Conservation (phyloP, 2,888 invertebrate species). For the Cephus runcator region DNA sequence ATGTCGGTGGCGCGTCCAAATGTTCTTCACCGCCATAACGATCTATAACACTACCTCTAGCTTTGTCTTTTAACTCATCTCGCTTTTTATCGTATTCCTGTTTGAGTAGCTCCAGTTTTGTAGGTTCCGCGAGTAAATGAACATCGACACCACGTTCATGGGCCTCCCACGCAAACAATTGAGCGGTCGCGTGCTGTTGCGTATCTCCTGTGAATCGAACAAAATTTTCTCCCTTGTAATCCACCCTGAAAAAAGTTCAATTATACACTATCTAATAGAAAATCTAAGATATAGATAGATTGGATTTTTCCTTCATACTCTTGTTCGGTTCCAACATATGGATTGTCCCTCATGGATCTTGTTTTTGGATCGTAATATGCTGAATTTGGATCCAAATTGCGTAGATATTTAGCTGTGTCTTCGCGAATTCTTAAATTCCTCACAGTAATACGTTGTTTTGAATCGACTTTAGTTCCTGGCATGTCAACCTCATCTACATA, state of each 20-base stretch:
- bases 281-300: conserved; percentile 4
- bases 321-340: conserved; percentile 75
- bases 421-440: conserved; percentile 97
- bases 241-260: conserved; percentile 65
- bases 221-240: conserved; percentile 97
- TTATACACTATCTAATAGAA: conserved; percentile 4
- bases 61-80: conserved; percentile 87
- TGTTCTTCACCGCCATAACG: conserved; percentile 97
- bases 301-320: conserved; percentile 68
- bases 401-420: conserved; percentile 98
- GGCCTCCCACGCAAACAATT: conserved; percentile 98
- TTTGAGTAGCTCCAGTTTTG: conserved; percentile 92
- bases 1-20: conserved; percentile 85
- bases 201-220: conserved; percentile 96
- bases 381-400: conserved; percentile 96
- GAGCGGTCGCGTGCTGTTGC: conserved; percentile 87
- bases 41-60: conserved; percentile 85
- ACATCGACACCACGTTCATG: conserved; percentile 93
- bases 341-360: conserved; percentile 97
- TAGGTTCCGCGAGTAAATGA: conserved; percentile 96
- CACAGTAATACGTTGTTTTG: conserved; percentile 98
- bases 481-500: conserved; percentile 95
- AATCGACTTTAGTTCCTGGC: conserved; percentile 99
- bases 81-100: conserved; percentile 91
- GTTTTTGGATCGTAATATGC: conserved; percentile 99